These are phyloP conservation scores for Drosophila varians DNA, from an alignment of 1,140 invertebrate genomes.

Conservation along the genomic window DNA sequence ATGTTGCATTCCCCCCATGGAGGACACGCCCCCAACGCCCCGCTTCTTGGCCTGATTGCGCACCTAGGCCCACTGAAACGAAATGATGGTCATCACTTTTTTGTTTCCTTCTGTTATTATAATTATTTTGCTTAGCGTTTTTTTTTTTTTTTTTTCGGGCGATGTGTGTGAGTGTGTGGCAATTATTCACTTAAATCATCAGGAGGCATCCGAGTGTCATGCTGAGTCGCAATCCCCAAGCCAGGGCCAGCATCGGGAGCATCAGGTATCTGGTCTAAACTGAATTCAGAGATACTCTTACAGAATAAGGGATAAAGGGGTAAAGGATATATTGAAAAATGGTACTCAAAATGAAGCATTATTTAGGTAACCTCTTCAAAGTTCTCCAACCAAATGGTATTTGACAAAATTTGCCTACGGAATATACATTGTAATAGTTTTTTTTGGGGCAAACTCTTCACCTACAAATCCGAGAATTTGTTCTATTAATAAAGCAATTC, in stretches of 20 bases:
- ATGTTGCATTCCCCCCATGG: slow-evolving; percentile 64
- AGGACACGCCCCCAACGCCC: slow-evolving; percentile 10
- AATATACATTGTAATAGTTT: not conserved
- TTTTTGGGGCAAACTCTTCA: not conserved
- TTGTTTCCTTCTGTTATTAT: slow-evolving; percentile 50
- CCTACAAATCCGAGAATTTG: slow-evolving; percentile 60
- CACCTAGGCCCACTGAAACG: slow-evolving; percentile 27
- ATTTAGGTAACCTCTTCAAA: not conserved
- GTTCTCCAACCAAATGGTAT: not conserved
- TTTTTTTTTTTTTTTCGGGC: slow-evolving; percentile 22
- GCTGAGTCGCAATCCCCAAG: slow-evolving; percentile 57
- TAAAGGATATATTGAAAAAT: slow-evolving; percentile 24
- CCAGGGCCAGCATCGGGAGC: slow-evolving; percentile 53
- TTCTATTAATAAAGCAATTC: slow-evolving; percentile 82
- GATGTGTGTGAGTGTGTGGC: slow-evolving; percentile 42
- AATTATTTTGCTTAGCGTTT: slow-evolving; percentile 34
- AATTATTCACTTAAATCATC: slow-evolving; percentile 82
- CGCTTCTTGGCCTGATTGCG: slow-evolving; percentile 30
- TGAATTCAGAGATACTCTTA: too few species aligned
- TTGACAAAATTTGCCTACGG: not conserved
- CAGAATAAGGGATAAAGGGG: slow-evolving; percentile 5
- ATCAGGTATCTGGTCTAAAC: slow-evolving; percentile 26
- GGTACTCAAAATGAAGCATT: too few species aligned
- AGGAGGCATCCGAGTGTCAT: slow-evolving; percentile 66
- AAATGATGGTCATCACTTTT: slow-evolving; percentile 37